Evolutionary conservation across 2,797 vertebrate species (phyloP).

Genomic region (Pelochelys cantorii): DNA sequence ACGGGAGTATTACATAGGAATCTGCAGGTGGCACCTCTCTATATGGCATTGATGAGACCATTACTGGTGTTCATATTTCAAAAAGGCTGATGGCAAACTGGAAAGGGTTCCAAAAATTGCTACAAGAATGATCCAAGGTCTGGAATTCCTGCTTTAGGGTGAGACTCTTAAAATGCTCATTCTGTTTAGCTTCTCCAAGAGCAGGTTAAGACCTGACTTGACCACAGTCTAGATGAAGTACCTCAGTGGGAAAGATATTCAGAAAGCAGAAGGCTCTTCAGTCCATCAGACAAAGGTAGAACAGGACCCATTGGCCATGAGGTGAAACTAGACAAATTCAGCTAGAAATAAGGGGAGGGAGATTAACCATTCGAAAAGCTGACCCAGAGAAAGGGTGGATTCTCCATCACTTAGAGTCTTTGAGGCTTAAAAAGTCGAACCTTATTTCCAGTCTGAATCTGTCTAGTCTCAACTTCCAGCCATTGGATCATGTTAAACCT

Average conservation of each 20-base stretch:
- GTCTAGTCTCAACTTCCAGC: background rate
- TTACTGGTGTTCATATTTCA: background rate
- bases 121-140: background rate
- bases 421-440: background rate
- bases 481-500: background rate
- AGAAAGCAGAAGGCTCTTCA: background rate
- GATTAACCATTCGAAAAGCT: background rate
- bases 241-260: background rate
- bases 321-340: background rate
- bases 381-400: background rate
- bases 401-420: background rate
- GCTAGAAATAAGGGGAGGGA: background rate
- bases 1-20: background rate
- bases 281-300: background rate
- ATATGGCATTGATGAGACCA: background rate
- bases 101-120: background rate
- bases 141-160: background rate
- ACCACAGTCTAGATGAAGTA: background rate
- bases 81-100: background rate
- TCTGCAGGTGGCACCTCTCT: background rate
- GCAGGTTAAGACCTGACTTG: background rate
- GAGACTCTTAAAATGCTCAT: background rate
- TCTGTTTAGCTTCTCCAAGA: background rate
- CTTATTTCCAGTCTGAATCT: background rate
- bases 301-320: background rate